Conservation (phyloP, 2,888 invertebrate species). For the Argyresthia albistria region DNA sequence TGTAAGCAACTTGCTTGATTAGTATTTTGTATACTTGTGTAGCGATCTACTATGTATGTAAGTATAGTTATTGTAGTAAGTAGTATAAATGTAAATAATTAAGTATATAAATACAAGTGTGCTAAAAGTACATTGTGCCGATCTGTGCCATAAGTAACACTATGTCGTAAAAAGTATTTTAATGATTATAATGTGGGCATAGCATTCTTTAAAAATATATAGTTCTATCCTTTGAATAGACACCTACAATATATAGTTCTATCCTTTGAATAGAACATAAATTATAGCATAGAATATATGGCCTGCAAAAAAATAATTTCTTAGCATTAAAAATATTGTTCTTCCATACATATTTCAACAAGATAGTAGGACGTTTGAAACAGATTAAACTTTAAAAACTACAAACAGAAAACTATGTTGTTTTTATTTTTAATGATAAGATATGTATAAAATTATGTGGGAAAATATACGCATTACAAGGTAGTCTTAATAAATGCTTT, state of each 20-base stretch:
- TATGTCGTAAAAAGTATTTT: conserved; percentile 46
- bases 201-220: no score
- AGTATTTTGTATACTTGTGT: background rate
- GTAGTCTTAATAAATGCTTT: conserved; percentile 60
- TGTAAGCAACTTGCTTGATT: background rate
- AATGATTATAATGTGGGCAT: background rate
- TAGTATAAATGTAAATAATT: conserved; percentile 36
- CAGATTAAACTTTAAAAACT: conserved; percentile 5
- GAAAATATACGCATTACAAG: conserved; percentile 70
- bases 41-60: conserved; percentile 25
- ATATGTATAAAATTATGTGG: conserved; percentile 61
- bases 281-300: no score
- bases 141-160: conserved; percentile 66
- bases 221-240: no score
- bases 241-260: no score
- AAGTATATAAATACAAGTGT: conserved; percentile 23
- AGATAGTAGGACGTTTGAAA: conserved; percentile 10
- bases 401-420: background rate
- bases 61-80: conserved; percentile 9
- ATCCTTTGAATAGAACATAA: no score
- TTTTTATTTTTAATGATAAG: conserved; percentile 29
- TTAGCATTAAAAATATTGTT: conserved; percentile 12
- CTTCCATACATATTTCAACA: no score
- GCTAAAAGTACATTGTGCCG: conserved; percentile 69
- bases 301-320: background rate